Evolutionary conservation across 2,113 vertebrate genomes (phyloP), one percentile per base, ranked within the genome.

Genomic region (Tragulus kanchil): DNA sequence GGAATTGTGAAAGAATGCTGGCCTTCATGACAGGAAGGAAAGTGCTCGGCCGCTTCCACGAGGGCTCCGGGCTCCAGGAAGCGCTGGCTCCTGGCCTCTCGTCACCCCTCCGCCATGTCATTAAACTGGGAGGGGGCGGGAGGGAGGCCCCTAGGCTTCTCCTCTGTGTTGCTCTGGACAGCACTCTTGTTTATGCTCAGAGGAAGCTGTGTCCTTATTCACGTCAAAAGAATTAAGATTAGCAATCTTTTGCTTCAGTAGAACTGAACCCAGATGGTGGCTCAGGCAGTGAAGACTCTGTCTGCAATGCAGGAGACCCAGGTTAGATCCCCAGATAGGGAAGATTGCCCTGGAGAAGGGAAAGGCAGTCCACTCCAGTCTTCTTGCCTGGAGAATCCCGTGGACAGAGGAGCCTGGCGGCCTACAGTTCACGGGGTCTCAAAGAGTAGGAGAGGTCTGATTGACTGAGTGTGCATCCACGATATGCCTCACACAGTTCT

Each of bases 1-100:
- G 88, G 90, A 90, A 88, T 81, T 94, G 81, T 61, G 84, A 75
- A 94, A 97, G 85, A 52, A 94, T 85, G 85, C 48, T 67, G 92
- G 92, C 95, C 93, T 96, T 96, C 48, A 4, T 3, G 36, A 71
- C 97, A 96, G 95, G 97, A 97, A 98, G 87, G 94, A 95, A 84
- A 81, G 69, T 59, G 62, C 84, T 94, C 52, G 0, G 62, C 59
- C 2, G 26, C 58, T 67, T 85, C 42, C 56, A 1, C 5, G 25
- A 85, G 73, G 75, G 52, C 69, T 67, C 1, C 4, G 52, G 67
- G 19, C 67, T 87, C 28, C 95, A 93, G 96, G 96, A 98, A 97
- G 69, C 0, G 9, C 94, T 96, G 90, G 0, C 1, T 54, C 87
- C 52, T 87, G 92, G 94, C 94, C 94, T 97, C 92, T 95, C 69